Conservation (phyloP, 2,888 invertebrate species). For the Notodonta ziczac region DNA sequence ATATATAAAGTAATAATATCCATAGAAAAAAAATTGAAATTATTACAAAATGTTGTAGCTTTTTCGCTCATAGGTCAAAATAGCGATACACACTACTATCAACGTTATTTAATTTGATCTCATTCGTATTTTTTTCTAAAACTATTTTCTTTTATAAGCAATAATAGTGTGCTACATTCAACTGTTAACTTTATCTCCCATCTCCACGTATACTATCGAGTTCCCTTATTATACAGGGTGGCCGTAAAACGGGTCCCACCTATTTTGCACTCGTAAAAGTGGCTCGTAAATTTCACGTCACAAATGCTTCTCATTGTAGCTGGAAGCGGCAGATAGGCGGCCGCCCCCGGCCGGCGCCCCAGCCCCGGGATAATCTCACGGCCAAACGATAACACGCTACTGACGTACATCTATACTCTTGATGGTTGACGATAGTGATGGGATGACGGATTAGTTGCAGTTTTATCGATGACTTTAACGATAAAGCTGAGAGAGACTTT, state of each 20-base stretch:
- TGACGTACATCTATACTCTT: conserved; percentile 37
- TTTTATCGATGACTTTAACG: background rate
- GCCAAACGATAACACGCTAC: conserved; percentile 56
- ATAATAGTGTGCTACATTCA: background rate
- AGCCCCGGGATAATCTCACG: conserved; percentile 51
- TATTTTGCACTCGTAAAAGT: conserved; percentile 80
- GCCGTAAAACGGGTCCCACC: conserved; percentile 73
- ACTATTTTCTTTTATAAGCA: too few relatives aligned
- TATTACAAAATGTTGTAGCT: too few relatives aligned
- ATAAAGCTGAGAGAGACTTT: too few relatives aligned
- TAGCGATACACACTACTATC: too few relatives aligned
- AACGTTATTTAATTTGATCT: too few relatives aligned
- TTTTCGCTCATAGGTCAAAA: too few relatives aligned
- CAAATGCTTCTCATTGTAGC: conserved; percentile 75
- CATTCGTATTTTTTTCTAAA: too few relatives aligned
- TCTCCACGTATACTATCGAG: conserved; percentile 40
- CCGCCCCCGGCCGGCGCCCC: conserved; percentile 21
- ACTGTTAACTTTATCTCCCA: conserved; percentile 23
- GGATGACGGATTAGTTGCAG: background rate
- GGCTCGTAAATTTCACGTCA: conserved; percentile 77
- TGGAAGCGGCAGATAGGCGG: conserved; percentile 55
- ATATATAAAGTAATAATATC: too few relatives aligned
- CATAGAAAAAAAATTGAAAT: too few relatives aligned
- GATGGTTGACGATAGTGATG: conserved; percentile 16
- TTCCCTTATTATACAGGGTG: conserved; percentile 71